Conservation (phyloP, 2,888 invertebrate species). For the Augochlorella aurata region DNA sequence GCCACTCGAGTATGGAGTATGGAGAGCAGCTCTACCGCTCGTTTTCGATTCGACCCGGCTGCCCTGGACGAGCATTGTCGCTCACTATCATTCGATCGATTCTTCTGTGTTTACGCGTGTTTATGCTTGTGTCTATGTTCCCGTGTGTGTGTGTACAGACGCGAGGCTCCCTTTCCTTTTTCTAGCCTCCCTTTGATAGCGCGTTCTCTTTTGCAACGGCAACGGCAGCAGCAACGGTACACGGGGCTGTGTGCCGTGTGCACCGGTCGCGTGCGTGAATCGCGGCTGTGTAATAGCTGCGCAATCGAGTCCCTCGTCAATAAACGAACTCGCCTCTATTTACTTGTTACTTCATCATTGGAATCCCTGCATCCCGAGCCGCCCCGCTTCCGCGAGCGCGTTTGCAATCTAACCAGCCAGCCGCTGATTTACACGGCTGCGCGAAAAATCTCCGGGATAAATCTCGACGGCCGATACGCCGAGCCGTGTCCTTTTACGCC, state of each 20-base stretch:
- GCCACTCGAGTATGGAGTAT: constrained; percentile 63
- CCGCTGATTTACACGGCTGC: constrained; percentile 64
- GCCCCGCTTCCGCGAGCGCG: background rate
- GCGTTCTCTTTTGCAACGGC: background rate
- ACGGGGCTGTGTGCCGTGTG: background rate
- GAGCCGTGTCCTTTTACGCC: constrained; percentile 50
- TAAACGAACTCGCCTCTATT: constrained; percentile 73
- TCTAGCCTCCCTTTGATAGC: constrained; percentile 18
- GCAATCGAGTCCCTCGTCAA: constrained; percentile 67
- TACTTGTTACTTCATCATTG: constrained; percentile 76
- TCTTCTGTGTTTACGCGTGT: background rate
- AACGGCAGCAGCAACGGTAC: background rate
- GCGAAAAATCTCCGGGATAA: constrained; percentile 52
- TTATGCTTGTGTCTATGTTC: no score
- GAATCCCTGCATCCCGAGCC: constrained; percentile 55
- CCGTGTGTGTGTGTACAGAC: background rate
- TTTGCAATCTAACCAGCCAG: constrained; percentile 56
- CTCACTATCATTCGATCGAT: constrained; percentile 55
- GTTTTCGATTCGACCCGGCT: constrained; percentile 72
- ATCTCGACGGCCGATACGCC: constrained; percentile 40
- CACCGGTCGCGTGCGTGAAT: background rate
- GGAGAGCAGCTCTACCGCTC: constrained; percentile 67
- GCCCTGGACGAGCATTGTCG: constrained; percentile 50
- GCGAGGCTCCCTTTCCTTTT: background rate
- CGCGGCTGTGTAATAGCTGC: constrained; percentile 46